A percentile compares a stretch with the other conserved stretches of the same genome.
These are phyloP conservation scores for Camponotus pennsylvanicus DNA, from an alignment of 1,140 invertebrate species.

Conservation along the genomic window DNA sequence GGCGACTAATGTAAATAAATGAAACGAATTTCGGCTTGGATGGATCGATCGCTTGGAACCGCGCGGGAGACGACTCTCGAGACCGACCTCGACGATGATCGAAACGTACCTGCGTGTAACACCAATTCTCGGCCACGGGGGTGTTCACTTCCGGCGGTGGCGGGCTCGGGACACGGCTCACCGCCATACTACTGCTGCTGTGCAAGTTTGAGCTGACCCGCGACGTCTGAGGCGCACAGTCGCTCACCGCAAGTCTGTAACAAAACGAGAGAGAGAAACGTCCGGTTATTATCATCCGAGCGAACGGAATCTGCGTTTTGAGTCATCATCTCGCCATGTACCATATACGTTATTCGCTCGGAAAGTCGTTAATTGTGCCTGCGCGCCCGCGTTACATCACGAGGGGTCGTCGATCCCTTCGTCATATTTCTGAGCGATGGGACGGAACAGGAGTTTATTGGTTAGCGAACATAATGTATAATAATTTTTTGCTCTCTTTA, in stretches of 20 bases:
- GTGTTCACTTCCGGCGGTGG: constrained; percentile 96
- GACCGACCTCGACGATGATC: constrained; percentile 17
- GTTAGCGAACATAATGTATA: not conserved
- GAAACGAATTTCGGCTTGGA: constrained; percentile 33
- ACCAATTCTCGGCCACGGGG: constrained; percentile 98
- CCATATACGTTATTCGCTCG: not conserved
- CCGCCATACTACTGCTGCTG: constrained; percentile 93
- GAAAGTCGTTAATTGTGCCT: constrained; percentile 55
- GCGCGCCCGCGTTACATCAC: constrained; percentile 38
- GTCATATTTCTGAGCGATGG: constrained; percentile 48
- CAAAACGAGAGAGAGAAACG: not conserved
- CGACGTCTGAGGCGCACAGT: constrained; percentile 94
- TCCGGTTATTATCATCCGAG: constrained; percentile 30
- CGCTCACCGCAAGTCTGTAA: constrained; percentile 94
- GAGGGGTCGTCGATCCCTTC: constrained; percentile 39
- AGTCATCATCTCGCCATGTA: constrained; percentile 8
- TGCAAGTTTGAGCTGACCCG: constrained; percentile 93
- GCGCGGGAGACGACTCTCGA: constrained; percentile 1
- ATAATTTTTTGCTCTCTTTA: too few relatives aligned
- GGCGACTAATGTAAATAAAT: not conserved
- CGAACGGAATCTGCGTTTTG: constrained; percentile 1
- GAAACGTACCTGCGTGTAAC: constrained; percentile 95
- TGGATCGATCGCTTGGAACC: constrained; percentile 46
- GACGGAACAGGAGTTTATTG: constrained; percentile 5
- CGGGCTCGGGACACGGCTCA: constrained; percentile 96